Evolutionary conservation across 2,797 vertebrate genomes (phyloP).

Genomic region (Gastrophryne carolinensis): DNA sequence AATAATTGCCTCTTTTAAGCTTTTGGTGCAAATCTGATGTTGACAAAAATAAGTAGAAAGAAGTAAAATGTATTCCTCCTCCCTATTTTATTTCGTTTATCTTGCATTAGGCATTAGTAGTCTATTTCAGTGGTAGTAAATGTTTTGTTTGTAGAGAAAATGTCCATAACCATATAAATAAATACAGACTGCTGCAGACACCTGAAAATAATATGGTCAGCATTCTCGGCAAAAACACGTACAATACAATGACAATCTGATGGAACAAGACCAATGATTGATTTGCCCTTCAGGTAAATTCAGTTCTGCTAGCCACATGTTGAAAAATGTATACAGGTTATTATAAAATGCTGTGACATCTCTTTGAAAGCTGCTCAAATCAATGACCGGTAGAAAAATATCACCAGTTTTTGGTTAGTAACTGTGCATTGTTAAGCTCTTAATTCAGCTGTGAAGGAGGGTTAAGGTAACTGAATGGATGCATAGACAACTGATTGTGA

Average conservation of each 20-base stretch:
- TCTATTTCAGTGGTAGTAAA: too few species aligned
- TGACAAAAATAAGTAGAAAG: background rate
- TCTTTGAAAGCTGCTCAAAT: conserved; percentile 1
- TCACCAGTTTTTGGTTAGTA: background rate
- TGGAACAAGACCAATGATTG: conserved; percentile 21
- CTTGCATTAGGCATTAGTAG: too few species aligned
- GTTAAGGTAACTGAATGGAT: too few species aligned
- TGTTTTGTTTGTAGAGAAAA: too few species aligned
- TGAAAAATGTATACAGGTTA: conserved; percentile 20
- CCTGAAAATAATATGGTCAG: background rate
- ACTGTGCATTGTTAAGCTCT: too few species aligned
- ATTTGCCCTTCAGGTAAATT: conserved; percentile 44
- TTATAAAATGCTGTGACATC: conserved; percentile 10
- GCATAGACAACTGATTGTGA: too few species aligned
- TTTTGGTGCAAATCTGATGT: background rate
- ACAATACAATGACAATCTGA: background rate
- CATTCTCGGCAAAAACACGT: background rate
- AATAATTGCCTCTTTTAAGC: too few species aligned
- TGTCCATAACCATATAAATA: too few species aligned
- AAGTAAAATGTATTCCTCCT: too few species aligned
- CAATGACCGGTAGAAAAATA: conserved; percentile 13
- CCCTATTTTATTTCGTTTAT: too few species aligned
- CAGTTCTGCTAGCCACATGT: conserved; percentile 27
- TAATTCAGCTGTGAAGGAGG: too few species aligned
- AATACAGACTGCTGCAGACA: background rate